phyloP scores from a whole-genome alignment of 2,113 vertebrate genomes.

The Phoxinus phoxinus region DNA sequence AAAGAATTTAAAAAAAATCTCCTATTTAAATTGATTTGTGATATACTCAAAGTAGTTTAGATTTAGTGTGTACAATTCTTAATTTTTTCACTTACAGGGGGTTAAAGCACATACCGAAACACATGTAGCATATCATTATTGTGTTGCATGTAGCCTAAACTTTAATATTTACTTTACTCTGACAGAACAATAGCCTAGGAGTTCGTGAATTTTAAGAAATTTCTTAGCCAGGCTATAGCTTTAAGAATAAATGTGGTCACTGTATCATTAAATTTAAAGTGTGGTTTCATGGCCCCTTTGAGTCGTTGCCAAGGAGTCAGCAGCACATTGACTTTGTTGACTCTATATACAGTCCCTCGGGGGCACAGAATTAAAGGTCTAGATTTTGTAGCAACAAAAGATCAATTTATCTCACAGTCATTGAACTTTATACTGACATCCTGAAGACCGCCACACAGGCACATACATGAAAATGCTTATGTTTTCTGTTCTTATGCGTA shows the following conservation, averaged over 20 bases:
- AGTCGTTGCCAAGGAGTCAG: conserved; percentile 16
- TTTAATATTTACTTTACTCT: neutral
- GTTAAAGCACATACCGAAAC: neutral
- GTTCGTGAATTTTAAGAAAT: neutral
- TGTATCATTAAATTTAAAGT: neutral
- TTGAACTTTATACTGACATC: neutral
- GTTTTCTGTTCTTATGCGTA: too few species aligned
- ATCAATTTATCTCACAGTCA: neutral
- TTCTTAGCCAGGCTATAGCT: neutral
- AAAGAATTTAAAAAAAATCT: too few species aligned
- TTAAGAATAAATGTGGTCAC: neutral
- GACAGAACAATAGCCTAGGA: neutral
- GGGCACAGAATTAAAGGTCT: neutral
- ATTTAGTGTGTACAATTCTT: neutral
- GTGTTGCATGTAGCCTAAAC: neutral
- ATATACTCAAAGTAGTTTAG: neutral
- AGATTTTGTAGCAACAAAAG: conserved; percentile 2
- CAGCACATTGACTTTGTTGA: conserved; percentile 29
- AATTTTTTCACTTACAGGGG: neutral
- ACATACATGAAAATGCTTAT: neutral
- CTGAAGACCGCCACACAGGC: neutral
- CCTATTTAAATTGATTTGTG: neutral
- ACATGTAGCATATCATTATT: neutral
- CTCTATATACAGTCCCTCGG: neutral
- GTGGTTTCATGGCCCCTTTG: conserved; percentile 17